A percentile compares a stretch with the other conserved stretches of the same genome.
Conservation (phyloP, 2,888 invertebrate genomes). For the Caenorhabditis auriculariae region DNA sequence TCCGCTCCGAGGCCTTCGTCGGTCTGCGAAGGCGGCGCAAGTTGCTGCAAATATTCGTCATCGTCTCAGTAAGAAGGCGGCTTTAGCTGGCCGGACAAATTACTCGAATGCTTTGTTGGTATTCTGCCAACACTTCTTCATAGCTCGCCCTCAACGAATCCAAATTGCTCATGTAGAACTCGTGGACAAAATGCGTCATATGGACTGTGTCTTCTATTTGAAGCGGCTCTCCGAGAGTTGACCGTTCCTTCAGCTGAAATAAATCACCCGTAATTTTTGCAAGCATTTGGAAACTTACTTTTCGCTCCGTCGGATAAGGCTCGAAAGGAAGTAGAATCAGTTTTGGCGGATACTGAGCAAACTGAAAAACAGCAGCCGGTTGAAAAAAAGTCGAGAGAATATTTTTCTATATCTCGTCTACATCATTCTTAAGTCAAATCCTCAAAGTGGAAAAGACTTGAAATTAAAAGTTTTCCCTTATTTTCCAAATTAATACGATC, state of each 20-base stretch:
- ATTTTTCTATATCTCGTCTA: background rate
- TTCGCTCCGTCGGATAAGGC: conserved; percentile 74
- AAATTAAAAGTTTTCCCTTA: background rate
- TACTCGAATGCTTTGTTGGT: conserved; percentile 25
- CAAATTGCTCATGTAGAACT: conserved; percentile 77
- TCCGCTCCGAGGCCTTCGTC: conserved; percentile 20
- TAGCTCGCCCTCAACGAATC: conserved; percentile 40
- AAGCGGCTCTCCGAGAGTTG: conserved; percentile 66
- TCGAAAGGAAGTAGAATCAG: conserved; percentile 81
- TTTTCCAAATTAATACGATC: background rate
- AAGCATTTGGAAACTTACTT: conserved; percentile 43
- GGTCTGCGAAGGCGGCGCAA: background rate
- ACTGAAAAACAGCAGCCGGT: conserved; percentile 67
- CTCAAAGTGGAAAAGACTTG: too few relatives aligned
- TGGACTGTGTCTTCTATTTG: conserved; percentile 84
- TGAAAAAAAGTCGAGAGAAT: background rate
- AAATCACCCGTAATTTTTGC: background rate
- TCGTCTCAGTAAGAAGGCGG: too few relatives aligned
- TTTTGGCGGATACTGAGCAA: conserved; percentile 80
- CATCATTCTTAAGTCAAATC: too few relatives aligned
- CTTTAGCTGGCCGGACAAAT: too few relatives aligned
- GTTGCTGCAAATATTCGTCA: too few relatives aligned
- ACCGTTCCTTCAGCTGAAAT: conserved; percentile 42
- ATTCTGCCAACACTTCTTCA: conserved; percentile 32
- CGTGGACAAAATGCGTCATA: conserved; percentile 91